phyloP scores from a whole-genome alignment of 2,113 vertebrate species.

The Trachemys scripta region DNA sequence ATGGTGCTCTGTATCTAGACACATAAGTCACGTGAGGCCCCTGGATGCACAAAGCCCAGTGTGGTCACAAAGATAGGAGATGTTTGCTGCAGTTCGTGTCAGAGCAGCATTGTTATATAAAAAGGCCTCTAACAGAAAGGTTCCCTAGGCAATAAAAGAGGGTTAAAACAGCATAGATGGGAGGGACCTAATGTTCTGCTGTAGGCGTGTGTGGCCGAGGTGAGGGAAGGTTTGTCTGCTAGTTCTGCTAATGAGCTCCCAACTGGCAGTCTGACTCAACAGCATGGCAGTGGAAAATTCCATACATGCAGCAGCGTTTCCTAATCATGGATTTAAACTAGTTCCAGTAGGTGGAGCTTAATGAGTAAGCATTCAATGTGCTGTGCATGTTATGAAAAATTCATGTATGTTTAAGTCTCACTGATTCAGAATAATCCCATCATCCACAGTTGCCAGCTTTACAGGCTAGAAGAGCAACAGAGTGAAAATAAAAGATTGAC shows the following conservation, averaged over 20 bases:
- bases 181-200: background rate
- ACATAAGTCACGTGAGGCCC: background rate
- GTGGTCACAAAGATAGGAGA: background rate
- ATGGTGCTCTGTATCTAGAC: background rate
- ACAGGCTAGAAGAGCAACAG: accelerated
- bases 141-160: accelerated
- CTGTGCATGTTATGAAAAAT: accelerated
- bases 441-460: accelerated
- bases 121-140: accelerated
- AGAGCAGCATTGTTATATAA: accelerated
- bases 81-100: accelerated
- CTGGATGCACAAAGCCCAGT: background rate
- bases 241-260: background rate
- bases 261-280: background rate
- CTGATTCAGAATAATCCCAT: accelerated
- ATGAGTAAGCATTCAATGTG: accelerated
- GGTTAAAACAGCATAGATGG: background rate
- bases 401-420: accelerated
- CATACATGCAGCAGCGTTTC: background rate
- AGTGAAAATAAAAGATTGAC: accelerated
- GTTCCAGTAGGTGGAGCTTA: background rate
- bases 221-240: background rate
- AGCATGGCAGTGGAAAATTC: slow-evolving; percentile 62
- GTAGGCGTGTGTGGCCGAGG: accelerated
- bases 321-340: accelerated